These are phyloP conservation scores for Cisticola juncidis DNA, from an alignment of 2,113 vertebrate species.

Conservation along the genomic window DNA sequence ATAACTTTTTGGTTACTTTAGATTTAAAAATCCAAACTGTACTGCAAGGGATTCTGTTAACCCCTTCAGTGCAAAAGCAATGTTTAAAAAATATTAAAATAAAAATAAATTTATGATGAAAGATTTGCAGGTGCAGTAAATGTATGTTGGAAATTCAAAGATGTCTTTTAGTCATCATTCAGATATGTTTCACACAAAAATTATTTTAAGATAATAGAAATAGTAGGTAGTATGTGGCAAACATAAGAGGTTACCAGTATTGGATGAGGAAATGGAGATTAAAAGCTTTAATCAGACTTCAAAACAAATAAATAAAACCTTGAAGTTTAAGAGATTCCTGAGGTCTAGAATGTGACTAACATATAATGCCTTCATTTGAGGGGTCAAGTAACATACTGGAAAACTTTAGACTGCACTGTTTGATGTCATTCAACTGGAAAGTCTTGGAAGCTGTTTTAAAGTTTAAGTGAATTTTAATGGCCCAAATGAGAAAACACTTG, in stretches of 20 bases:
- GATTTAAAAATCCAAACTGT: background rate
- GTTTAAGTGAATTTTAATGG: slow-evolving; percentile 56
- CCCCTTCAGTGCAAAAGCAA: background rate
- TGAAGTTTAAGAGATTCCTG: background rate
- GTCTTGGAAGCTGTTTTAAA: slow-evolving; percentile 37
- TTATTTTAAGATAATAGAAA: background rate
- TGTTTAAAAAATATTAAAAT: background rate
- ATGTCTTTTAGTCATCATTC: background rate
- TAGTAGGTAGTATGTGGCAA: background rate
- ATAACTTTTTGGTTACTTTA: background rate
- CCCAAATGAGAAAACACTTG: slow-evolving; percentile 30
- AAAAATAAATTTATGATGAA: background rate
- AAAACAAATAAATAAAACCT: background rate
- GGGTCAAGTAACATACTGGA: slow-evolving; percentile 39
- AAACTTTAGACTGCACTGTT: slow-evolving; percentile 33
- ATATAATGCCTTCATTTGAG: background rate
- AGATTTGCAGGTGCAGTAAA: background rate
- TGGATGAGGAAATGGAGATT: background rate
- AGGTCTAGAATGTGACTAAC: slow-evolving; percentile 20
- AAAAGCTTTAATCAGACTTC: background rate
- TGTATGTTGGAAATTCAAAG: background rate
- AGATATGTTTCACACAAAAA: background rate
- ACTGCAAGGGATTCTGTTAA: background rate
- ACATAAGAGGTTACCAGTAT: background rate
- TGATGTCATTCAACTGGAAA: slow-evolving; percentile 57